Base-by-base conservation (phyloP, 2,888 invertebrate species). In the Dasysyrphus tricinctus region DNA sequence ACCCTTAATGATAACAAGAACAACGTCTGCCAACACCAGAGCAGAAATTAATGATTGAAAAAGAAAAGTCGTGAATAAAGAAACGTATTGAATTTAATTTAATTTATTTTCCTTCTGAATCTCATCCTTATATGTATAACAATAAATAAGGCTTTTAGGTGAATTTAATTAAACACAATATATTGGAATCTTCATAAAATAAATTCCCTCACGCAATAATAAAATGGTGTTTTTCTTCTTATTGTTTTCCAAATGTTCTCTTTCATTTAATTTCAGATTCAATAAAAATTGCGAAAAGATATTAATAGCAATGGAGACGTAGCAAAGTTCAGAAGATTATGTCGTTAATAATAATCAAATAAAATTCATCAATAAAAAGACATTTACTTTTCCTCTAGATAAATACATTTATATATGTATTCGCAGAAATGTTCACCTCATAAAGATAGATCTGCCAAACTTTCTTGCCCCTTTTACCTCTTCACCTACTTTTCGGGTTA, bases 271-370 rank as follows among this genome's bases (percentile, higher is more conserved):
- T 34, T 32, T 16, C 11, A 16, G 16, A 59, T 59, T 37, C 57
- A 59, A 59, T 59, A 59, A 59, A 59, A 59, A 59, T 59, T 37
- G 57, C 9, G 7, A 59, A 59, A 12, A 59, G 19, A 39, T 57
- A 59, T 59, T 59, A 59, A 59, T 59, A 59, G 39, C 19, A 12
- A 39, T 39, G 39, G 39, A 39, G 39, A 39, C 24, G 61, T 63
- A 63, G 6, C 44, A 44, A 29, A 49, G 44, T 16, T 34, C 19
- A 67, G 61, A 9, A 61, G 67, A 67, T 67, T 49, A 67, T 49
- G 47, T 67, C 49, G 67, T 67, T 49, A 67, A 67, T 67, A 67
- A 67, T 67, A 65, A 67, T 67, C 49, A 67, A 49, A 67, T 67
- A 67, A 49, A 37, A 67, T 67, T 29, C 37, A 67, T 67, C 67